Conservation (phyloP, 2,888 invertebrate species). For the Pachycephus smyrnensis region DNA sequence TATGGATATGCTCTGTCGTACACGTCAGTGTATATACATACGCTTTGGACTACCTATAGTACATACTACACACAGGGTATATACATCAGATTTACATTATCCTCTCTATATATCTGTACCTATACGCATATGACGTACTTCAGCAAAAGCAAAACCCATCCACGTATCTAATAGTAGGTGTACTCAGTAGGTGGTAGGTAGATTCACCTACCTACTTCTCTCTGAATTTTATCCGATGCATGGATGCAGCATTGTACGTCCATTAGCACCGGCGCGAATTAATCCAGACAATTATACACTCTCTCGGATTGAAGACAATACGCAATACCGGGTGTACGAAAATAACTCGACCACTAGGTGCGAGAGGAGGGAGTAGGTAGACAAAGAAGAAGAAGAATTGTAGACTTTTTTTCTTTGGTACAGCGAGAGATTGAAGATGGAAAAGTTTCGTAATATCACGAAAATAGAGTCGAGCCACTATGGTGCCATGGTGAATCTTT, state of each 20-base stretch:
- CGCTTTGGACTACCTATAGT: neutral
- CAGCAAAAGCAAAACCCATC: neutral
- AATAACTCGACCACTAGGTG: neutral
- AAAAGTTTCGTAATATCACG: slow-evolving; percentile 17
- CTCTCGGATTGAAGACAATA: neutral
- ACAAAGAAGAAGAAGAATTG: neutral
- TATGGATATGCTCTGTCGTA: neutral
- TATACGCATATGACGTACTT: neutral
- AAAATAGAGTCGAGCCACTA: slow-evolving; percentile 15
- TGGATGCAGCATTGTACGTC: neutral
- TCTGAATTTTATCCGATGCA: neutral
- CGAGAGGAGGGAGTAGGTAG: neutral
- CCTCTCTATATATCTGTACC: neutral
- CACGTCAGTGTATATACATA: neutral
- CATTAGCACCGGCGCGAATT: neutral
- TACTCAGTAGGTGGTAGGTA: neutral
- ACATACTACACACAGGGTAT: neutral
- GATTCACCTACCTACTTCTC: neutral
- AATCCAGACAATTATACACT: neutral
- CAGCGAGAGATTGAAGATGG: neutral
- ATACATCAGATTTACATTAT: neutral
- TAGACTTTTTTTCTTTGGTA: neutral
- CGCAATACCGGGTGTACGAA: neutral
- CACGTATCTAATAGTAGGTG: neutral
- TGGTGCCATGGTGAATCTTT: neutral